Evolutionary conservation across 2,888 invertebrate species (phyloP), one percentile per base, ranked within the genome.

Genomic region (Disparrhopalites patrizii): DNA sequence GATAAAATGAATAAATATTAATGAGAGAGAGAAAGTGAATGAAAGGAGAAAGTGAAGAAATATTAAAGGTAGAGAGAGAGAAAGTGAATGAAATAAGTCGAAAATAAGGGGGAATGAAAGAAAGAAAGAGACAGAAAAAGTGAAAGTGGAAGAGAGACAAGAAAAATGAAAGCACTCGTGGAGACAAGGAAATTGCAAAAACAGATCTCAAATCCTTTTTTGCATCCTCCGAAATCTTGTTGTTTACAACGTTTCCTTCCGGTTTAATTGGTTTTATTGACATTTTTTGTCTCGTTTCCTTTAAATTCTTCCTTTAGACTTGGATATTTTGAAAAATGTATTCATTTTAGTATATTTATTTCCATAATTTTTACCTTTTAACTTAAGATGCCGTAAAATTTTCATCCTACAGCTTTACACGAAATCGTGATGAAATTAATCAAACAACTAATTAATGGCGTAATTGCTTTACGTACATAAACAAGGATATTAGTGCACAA

Each of bases 211-310:
- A n/a, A n/a, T n/a, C n/a, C n/a, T n/a, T n/a, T n/a, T n/a, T n/a
- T n/a, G n/a, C n/a, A n/a, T n/a, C n/a, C n/a, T n/a, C n/a, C n/a
- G n/a, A n/a, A n/a, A n/a, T 3, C 23, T 57, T 43, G 25, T 57
- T 57, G 43, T 57, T 57, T 57, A 57, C 50, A 60, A 60, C 60
- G 47, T 60, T 28, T 47, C 60, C 60, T 50, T 60, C 31, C 23
- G 50, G 47, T 60, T 60, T 47, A 50, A 60, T 60, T 60, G 60
- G 47, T 60, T 47, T 60, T 60, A 60, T 47, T 60, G 47, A 47
- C 60, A 20, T 57, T 57, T 28, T 31, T 28, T 28, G 13, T n/a
- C n/a, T n/a, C n/a, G n/a, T n/a, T n/a, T n/a, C n/a, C n/a, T n/a
- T n/a, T n/a, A n/a, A n/a, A n/a, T n/a, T n/a, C n/a, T n/a, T n/a